Conservation (phyloP, 2,888 invertebrate species). For the Apomyelois bistriatella region DNA sequence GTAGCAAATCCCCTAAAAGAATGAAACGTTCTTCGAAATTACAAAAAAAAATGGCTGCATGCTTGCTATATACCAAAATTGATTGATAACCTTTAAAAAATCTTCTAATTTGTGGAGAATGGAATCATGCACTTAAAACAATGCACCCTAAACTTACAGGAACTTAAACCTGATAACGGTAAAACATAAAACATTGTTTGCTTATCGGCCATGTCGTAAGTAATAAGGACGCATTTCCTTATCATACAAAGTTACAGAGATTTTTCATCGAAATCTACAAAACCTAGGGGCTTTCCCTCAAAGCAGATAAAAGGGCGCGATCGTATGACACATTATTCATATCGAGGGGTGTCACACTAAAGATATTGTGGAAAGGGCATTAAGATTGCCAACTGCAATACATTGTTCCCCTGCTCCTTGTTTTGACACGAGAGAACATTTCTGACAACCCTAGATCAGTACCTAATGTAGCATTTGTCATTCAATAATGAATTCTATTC, state of each 20-base stretch:
- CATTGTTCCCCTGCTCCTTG: conserved; percentile 71
- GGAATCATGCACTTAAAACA: too few species aligned
- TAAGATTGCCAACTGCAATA: conserved; percentile 77
- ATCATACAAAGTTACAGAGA: conserved; percentile 13
- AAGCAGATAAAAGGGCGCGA: conserved; percentile 68
- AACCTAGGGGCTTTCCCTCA: conserved; percentile 55
- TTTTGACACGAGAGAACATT: conserved; percentile 76
- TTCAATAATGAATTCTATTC: conserved; percentile 25
- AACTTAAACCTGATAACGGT: background rate
- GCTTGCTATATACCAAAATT: too few species aligned
- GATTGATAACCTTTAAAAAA: too few species aligned
- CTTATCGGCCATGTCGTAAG: background rate
- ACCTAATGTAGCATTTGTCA: background rate
- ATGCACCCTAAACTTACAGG: too few species aligned
- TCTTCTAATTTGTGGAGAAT: too few species aligned
- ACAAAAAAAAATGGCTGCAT: too few species aligned
- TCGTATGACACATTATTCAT: conserved; percentile 77
- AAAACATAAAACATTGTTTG: background rate
- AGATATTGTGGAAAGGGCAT: conserved; percentile 78
- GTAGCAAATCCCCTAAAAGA: too few species aligned
- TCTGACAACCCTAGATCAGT: conserved; percentile 39
- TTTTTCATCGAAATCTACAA: conserved; percentile 28
- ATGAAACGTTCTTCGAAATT: too few species aligned
- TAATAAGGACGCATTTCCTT: conserved; percentile 3
- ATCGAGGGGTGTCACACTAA: conserved; percentile 73